Base-by-base conservation (phyloP, 2,113 vertebrate species). In the Sus scrofa region DNA sequence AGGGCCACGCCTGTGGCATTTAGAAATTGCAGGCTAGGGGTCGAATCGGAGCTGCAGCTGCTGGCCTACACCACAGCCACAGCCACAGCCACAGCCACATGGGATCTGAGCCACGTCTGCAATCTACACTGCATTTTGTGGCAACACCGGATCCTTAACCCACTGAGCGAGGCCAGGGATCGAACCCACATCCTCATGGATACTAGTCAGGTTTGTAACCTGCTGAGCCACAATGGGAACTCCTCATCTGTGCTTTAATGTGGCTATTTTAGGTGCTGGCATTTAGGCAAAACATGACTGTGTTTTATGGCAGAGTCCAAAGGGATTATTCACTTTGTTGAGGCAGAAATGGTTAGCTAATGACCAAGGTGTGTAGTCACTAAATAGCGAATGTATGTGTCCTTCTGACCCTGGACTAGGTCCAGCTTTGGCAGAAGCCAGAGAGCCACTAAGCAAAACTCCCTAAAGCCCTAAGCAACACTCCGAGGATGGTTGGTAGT, bases 401-500 rank as follows among this genome's bases (percentile, higher is more conserved):
- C n/a, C 60, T 84, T 65, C 37, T 1, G 0, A 54, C 27, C 50
- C 24, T 26, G 20, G 77, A 74, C 58, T n/a, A 37, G 27, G 52
- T 75, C 52, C 20, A 37, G 70, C 52, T 44, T 50, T 79, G 77
- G 63, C 50, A 68, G 93, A 88, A 82, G 77, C 77, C 44, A 62
- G 20, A 44, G n/a, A 27, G 16, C 94, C 6, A 32, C 20, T 39
- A 54, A 74, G 71, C 71, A 24, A 18, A 70, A 67, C 7, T 81
- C 79, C 26, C 3, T 34, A 0, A 20, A 13, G 2, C 44, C 63
- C n/a, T 0, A 65, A 60, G 18, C 30, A n/a, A 12, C 0, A 4
- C 24, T 86, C 82, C 2, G n/a, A 56, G 24, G 44, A 34, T 58
- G 58, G 54, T 34, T 8, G 44, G 14, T 13, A 18, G 44, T 52